These are phyloP conservation scores for Drymodes brunneopygia DNA, from an alignment of 2,113 vertebrate genomes.

Conservation along the genomic window DNA sequence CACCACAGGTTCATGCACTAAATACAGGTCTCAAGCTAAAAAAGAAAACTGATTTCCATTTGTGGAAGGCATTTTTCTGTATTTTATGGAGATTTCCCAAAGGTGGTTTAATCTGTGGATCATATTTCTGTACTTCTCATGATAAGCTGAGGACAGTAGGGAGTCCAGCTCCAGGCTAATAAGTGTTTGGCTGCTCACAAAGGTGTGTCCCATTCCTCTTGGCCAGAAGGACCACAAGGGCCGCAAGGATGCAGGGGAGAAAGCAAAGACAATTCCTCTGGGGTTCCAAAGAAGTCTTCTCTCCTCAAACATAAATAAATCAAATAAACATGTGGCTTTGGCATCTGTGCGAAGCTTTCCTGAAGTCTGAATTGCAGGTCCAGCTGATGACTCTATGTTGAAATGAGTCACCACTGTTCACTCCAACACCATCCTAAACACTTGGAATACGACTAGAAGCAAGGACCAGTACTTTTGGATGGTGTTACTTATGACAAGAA, in stretches of 20 bases:
- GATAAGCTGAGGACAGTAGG: background rate
- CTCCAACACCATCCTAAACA: background rate
- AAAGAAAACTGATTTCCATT: background rate
- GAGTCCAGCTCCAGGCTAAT: background rate
- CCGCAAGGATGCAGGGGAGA: conserved; percentile 37
- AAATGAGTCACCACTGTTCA: conserved; percentile 10
- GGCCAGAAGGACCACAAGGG: conserved; percentile 53
- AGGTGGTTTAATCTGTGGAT: background rate
- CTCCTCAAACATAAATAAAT: conserved; percentile 19
- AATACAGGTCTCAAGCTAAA: background rate
- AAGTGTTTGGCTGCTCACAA: background rate
- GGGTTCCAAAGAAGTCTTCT: background rate
- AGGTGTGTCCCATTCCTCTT: background rate
- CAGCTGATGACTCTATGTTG: conserved; percentile 25
- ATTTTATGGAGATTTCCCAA: background rate
- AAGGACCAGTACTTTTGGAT: conserved; percentile 19
- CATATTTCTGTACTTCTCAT: background rate
- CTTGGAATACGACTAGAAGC: conserved; percentile 38
- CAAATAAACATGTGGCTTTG: conserved; percentile 29
- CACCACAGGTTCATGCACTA: background rate
- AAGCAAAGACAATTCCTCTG: background rate
- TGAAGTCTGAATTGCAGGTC: conserved; percentile 1
- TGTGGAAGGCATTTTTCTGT: background rate
- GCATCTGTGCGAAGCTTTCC: background rate
- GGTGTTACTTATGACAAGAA: conserved; percentile 25